Conservation (phyloP, 2,888 invertebrate genomes). For the Idaea biselata region DNA sequence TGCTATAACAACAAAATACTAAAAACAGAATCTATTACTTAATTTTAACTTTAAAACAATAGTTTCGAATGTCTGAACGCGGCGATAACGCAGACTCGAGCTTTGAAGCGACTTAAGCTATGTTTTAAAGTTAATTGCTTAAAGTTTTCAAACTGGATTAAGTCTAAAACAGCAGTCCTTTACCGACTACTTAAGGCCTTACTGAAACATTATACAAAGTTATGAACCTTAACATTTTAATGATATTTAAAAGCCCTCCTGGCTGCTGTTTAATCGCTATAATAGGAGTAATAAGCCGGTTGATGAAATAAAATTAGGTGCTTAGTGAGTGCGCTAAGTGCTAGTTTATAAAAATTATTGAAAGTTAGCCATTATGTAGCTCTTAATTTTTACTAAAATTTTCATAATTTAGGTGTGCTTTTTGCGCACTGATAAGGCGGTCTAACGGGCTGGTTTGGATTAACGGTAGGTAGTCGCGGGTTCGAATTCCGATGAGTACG, state of each 20-base stretch:
- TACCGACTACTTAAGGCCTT: background rate
- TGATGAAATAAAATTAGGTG: background rate
- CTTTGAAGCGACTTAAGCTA: too few species aligned
- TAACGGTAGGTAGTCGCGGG: too few species aligned
- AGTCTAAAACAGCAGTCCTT: background rate
- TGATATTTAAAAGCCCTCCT: background rate
- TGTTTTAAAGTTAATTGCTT: background rate
- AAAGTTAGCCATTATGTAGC: background rate
- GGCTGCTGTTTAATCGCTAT: background rate
- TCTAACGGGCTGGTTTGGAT: too few species aligned
- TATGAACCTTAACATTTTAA: background rate
- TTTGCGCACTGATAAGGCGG: too few species aligned
- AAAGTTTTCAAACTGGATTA: background rate
- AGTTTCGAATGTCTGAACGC: background rate
- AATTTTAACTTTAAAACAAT: too few species aligned
- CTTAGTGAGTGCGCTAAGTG: background rate
- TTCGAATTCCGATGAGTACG: too few species aligned
- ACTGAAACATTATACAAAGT: slow-evolving; percentile 4
- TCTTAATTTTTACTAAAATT: background rate
- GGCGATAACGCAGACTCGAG: background rate
- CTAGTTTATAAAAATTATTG: background rate
- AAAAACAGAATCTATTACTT: too few species aligned
- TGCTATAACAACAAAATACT: too few species aligned
- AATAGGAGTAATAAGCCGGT: background rate
- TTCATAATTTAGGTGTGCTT: background rate